phyloP scores from a whole-genome alignment of 1,140 invertebrate species.

The Mamestra configurata region DNA sequence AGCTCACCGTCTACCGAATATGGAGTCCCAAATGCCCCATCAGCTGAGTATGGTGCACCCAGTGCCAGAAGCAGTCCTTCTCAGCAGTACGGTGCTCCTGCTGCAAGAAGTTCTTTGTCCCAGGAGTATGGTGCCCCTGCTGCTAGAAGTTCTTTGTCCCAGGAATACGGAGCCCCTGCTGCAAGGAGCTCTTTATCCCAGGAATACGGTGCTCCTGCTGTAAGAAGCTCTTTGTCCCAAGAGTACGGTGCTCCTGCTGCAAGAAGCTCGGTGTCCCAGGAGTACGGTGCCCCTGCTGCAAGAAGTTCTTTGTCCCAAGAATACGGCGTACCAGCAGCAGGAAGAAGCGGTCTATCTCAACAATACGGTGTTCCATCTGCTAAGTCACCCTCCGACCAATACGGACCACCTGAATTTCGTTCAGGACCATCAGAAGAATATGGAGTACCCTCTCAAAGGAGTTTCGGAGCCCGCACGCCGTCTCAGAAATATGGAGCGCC shows the following conservation, averaged over 20 bases:
- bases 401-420: conserved; percentile 64
- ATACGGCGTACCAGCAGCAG: conserved; percentile 33
- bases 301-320: conserved; percentile 9
- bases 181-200: conserved; percentile 4
- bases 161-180: conserved; percentile 37
- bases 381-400: conserved; percentile 54
- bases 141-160: not conserved
- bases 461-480: conserved; percentile 55
- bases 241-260: not conserved
- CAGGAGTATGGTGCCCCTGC: conserved; percentile 55
- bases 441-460: conserved; percentile 65
- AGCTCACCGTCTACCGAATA: conserved; percentile 56
- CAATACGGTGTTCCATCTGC: conserved; percentile 41
- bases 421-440: conserved; percentile 68
- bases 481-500: conserved; percentile 68
- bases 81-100: conserved; percentile 45
- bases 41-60: conserved; percentile 35
- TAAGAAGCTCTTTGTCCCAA: not conserved
- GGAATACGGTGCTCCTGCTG: conserved; percentile 36
- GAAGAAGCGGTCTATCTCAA: conserved; percentile 9
- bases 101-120: conserved; percentile 16
- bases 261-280: conserved; percentile 29
- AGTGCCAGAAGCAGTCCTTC: conserved; percentile 49
- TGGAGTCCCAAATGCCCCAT: conserved; percentile 56
- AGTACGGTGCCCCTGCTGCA: conserved; percentile 53